Evolutionary conservation across 2,888 invertebrate species (phyloP).

Genomic region (Cryptocephalus primarius): DNA sequence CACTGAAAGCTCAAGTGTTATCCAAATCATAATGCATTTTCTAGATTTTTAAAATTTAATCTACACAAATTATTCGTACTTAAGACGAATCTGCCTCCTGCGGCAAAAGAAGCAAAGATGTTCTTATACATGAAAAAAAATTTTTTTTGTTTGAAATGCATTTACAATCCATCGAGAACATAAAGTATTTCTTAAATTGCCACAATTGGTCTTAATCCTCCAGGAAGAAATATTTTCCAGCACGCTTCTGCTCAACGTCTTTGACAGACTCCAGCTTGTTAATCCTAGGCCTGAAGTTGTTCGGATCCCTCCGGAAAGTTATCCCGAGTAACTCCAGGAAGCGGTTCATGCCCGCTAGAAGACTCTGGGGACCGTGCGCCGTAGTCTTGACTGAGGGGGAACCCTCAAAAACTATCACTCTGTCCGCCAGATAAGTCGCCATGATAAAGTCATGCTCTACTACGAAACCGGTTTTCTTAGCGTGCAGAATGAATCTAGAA

Average conservation of each 20-base stretch:
- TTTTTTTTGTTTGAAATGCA: no score
- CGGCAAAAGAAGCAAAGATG: no score
- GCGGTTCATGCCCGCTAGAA: slow-evolving; percentile 96
- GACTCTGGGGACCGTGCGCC: slow-evolving; percentile 85
- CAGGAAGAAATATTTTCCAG: slow-evolving; percentile 98
- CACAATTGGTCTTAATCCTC: slow-evolving; percentile 60
- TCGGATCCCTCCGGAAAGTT: slow-evolving; percentile 96
- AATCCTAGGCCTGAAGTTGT: slow-evolving; percentile 96
- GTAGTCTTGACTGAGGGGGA: slow-evolving; percentile 77
- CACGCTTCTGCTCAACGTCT: slow-evolving; percentile 94
- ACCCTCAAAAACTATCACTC: slow-evolving; percentile 98
- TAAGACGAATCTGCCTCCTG: no score
- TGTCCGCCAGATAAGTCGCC: slow-evolving; percentile 97
- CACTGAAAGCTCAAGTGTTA: no score
- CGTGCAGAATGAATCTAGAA: slow-evolving; percentile 86
- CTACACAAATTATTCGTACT: no score
- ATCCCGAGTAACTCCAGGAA: slow-evolving; percentile 93
- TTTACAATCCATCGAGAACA: no score
- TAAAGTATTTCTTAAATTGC: no score
- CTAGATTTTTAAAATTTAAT: no score
- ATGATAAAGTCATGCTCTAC: slow-evolving; percentile 99
- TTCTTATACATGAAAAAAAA: no score
- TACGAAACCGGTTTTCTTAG: slow-evolving; percentile 98
- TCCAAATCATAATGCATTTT: no score
- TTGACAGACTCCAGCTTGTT: slow-evolving; percentile 96